Percentiles rank a stretch among this genome's conserved stretches.
phyloP scores from a whole-genome alignment of 2,888 invertebrate species.

The Prenolepis imparis region DNA sequence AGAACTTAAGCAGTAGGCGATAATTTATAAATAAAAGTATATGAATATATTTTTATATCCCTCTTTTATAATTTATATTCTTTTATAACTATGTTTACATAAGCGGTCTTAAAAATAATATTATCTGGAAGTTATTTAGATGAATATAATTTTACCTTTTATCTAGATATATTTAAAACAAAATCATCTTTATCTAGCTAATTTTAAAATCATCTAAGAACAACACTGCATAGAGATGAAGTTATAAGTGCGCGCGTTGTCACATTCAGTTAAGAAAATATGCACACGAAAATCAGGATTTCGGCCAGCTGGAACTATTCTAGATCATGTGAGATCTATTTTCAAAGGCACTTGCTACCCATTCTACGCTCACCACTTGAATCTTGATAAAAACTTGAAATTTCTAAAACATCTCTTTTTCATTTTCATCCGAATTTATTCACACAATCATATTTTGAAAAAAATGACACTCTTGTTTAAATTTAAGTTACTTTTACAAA shows the following conservation, averaged over 20 bases:
- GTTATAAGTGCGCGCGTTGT: background rate
- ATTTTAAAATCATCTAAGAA: too few relatives aligned
- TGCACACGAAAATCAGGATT: slow-evolving; percentile 52
- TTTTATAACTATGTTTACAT: too few relatives aligned
- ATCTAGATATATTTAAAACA: too few relatives aligned
- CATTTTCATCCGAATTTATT: background rate
- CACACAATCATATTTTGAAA: slow-evolving; percentile 1
- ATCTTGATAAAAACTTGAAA: slow-evolving; percentile 53
- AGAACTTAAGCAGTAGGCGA: too few relatives aligned
- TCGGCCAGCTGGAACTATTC: slow-evolving; percentile 66
- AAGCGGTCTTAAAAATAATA: too few relatives aligned
- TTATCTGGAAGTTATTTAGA: too few relatives aligned
- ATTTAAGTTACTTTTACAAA: slow-evolving; percentile 5
- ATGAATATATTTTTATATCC: too few relatives aligned
- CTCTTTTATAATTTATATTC: too few relatives aligned
- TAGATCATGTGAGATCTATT: slow-evolving; percentile 59
- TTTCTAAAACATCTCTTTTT: slow-evolving; percentile 7
- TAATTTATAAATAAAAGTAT: too few relatives aligned
- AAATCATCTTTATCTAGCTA: too few relatives aligned
- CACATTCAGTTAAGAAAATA: slow-evolving; percentile 30
- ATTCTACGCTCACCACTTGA: slow-evolving; percentile 51
- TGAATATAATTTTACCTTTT: too few relatives aligned
- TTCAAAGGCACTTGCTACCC: slow-evolving; percentile 56
- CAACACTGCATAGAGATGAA: too few relatives aligned
- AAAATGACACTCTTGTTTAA: background rate